Base-by-base conservation (phyloP, 2,888 invertebrate species). In the Branchellion lobata region DNA sequence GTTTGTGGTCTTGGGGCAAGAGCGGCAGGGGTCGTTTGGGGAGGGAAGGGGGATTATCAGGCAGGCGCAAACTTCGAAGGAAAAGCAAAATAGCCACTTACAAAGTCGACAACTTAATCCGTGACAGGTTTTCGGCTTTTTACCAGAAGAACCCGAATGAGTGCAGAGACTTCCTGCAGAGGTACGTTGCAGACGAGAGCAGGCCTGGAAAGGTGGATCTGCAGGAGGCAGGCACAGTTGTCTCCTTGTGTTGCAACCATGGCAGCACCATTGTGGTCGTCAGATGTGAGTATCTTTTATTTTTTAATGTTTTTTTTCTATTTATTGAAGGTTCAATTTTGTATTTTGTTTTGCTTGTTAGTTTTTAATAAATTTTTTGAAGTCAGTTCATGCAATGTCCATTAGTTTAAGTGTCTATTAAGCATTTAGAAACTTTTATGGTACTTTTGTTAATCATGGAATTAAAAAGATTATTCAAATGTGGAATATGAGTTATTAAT, bases 1-100 rank as follows among this genome's bases (percentile, higher is more conserved):
- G 85, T 71, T 84, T 87, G 0, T 87, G 84, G 81, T 85, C 86
- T 0, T 87, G 86, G 86, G 87, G 87, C 3, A 87, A 87, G 80
- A 82, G 83, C 79, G 84, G 85, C 1, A 81, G 87, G n/a, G 87
- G 87, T 24, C 82, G 87, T 2, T 84, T 87, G 1, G 87, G 77
- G 24, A 1, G 77, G n/a, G n/a, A n/a, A 11, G 34, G 2, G 5
- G 21, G 8, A 5, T 5, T 8, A 31, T 3, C 5, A 3, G 31
- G 31, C 33, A 14, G n/a, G 3, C 8, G 69, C 3, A n/a, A 29
- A 8, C 2, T 11, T 27, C 5, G 33, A 33, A 5, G 31, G 2
- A 33, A 34, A 31, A 3, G 69, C 8, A 31, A 69, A 29, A 31
- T 18, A 5, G 61, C 61, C 61, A 18, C 21, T 8, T 8, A 5